Percentiles rank a stretch among this genome's conserved stretches.
phyloP scores from a whole-genome alignment of 2,888 invertebrate species.

The Kryphioiulus occultus region DNA sequence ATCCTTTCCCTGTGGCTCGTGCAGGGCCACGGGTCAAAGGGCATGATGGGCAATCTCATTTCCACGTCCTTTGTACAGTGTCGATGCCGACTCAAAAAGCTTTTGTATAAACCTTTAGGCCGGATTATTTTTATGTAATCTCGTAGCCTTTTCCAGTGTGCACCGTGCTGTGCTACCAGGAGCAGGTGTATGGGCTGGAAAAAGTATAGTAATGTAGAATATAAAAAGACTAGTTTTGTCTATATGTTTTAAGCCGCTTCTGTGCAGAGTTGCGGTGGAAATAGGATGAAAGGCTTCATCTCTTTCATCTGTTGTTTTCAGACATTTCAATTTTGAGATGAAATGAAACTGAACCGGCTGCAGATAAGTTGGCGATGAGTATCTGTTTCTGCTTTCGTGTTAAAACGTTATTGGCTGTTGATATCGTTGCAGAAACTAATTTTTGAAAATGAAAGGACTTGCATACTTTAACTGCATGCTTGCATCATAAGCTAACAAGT shows the following conservation, averaged over 20 bases:
- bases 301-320: constrained; percentile 28
- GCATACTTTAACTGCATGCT: too few species aligned
- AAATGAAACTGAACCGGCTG: not conserved
- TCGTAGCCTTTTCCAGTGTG: constrained; percentile 2
- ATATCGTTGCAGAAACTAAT: not conserved
- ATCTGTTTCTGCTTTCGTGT: not conserved
- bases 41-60: not conserved
- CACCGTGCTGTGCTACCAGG: not conserved
- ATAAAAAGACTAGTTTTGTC: not conserved
- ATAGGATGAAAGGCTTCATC: constrained; percentile 14
- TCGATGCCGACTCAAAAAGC: constrained; percentile 2
- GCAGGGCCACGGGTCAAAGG: constrained; percentile 12
- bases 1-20: not conserved
- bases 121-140: constrained; percentile 35
- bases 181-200: not conserved
- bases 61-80: constrained; percentile 38
- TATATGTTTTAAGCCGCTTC: constrained; percentile 20
- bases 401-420: not conserved
- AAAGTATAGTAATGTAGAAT: not conserved
- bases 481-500: too few species aligned
- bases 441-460: too few species aligned
- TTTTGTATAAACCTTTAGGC: constrained; percentile 37
- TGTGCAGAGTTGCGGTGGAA: constrained; percentile 22
- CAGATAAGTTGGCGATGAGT: not conserved
- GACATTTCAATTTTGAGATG: constrained; percentile 16